Percentiles rank a stretch among this genome's conserved stretches.
phyloP scores from a whole-genome alignment of 1,140 invertebrate species.

The Drusus annulatus region DNA sequence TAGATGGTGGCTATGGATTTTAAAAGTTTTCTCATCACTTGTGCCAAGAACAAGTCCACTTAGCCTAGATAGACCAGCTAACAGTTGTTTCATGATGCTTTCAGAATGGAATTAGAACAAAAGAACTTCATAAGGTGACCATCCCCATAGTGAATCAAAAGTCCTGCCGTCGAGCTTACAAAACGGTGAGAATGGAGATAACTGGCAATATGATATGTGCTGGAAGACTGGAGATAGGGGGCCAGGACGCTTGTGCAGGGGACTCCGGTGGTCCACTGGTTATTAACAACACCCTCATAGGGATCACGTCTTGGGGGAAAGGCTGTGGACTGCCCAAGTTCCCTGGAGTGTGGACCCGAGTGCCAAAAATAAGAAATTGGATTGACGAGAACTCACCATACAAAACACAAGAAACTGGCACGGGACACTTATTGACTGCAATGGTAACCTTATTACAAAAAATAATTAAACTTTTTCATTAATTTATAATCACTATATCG shows the following conservation, averaged over 20 bases:
- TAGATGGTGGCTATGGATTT: neutral
- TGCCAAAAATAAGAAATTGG: slow-evolving; percentile 5
- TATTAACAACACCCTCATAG: slow-evolving; percentile 70
- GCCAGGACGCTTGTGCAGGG: slow-evolving; percentile 66
- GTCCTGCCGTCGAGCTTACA: slow-evolving; percentile 62
- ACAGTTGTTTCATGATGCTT: slow-evolving; percentile 13
- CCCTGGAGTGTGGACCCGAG: slow-evolving; percentile 73
- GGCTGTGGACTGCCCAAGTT: slow-evolving; percentile 67
- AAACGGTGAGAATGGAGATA: slow-evolving; percentile 61
- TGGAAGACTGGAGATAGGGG: slow-evolving; percentile 65
- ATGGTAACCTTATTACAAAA: too few species aligned
- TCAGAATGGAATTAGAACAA: slow-evolving; percentile 50
- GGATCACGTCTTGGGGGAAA: slow-evolving; percentile 70
- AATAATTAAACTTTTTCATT: too few species aligned
- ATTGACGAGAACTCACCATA: too few species aligned
- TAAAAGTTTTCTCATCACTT: too few species aligned
- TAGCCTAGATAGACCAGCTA: neutral
- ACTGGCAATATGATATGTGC: slow-evolving; percentile 81
- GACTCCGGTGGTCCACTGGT: slow-evolving; percentile 77
- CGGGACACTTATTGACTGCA: too few species aligned
- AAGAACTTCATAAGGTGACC: slow-evolving; percentile 62
- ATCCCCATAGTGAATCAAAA: slow-evolving; percentile 64
- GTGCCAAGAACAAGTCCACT: neutral
- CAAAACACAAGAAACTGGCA: too few species aligned
- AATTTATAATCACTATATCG: too few species aligned